phyloP scores from a whole-genome alignment of 2,113 vertebrate species.

The Poeciliopsis turrubarensis region DNA sequence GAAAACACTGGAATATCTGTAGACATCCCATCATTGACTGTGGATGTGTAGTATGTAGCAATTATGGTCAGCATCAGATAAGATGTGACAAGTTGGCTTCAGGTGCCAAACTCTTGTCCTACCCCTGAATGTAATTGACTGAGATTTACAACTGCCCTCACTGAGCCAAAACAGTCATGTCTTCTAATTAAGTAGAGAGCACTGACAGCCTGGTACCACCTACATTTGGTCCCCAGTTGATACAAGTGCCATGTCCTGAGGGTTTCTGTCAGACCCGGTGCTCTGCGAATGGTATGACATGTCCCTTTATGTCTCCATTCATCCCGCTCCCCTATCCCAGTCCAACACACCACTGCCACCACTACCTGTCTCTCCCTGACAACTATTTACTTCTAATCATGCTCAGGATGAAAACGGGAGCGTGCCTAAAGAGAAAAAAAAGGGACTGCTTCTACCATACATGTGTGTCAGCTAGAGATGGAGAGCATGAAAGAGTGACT shows the following conservation, averaged over 20 bases:
- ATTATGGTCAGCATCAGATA: constrained; percentile 67
- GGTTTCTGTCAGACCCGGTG: constrained; percentile 73
- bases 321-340: constrained; percentile 49
- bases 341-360: neutral
- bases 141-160: constrained; percentile 70
- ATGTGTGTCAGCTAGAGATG: constrained; percentile 11
- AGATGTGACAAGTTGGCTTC: constrained; percentile 62
- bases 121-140: constrained; percentile 71
- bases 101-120: constrained; percentile 61
- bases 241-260: constrained; percentile 74
- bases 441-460: constrained; percentile 31
- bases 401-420: constrained; percentile 57
- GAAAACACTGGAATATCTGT: neutral
- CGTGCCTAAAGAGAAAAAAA: constrained; percentile 56
- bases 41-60: constrained; percentile 49
- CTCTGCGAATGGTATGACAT: constrained; percentile 66
- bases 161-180: constrained; percentile 64
- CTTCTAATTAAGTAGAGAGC: constrained; percentile 78
- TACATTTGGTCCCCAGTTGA: constrained; percentile 78
- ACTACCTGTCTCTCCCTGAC: constrained; percentile 26
- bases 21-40: constrained; percentile 34
- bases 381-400: constrained; percentile 74
- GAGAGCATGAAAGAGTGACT: constrained; percentile 22
- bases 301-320: constrained; percentile 72
- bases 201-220: constrained; percentile 75